Conservation (phyloP, 2,113 vertebrate genomes). For the Oreamnos americanus region DNA sequence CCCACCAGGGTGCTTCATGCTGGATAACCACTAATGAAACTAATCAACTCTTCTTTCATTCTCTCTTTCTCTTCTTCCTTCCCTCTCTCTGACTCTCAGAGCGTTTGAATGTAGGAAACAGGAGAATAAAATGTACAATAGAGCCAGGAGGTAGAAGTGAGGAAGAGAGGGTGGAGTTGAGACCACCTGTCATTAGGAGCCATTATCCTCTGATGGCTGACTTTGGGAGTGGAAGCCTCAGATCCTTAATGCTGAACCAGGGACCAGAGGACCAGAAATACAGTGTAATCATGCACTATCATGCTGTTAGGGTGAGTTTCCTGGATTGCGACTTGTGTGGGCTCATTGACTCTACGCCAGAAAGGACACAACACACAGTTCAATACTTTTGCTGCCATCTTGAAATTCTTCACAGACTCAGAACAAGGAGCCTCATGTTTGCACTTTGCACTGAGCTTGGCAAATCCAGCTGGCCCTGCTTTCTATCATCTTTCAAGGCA, state of each 20-base stretch:
- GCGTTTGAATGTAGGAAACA: not conserved
- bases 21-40: not conserved
- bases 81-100: not conserved
- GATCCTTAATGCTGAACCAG: not conserved
- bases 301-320: not conserved
- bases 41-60: not conserved
- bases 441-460: not conserved
- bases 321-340: fast-evolving
- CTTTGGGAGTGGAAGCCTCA: not conserved
- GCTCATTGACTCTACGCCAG: not conserved
- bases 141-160: not conserved
- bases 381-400: not conserved
- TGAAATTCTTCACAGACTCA: not conserved
- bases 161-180: not conserved
- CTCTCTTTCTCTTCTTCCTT: too few species aligned
- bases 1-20: not conserved
- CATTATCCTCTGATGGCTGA: not conserved
- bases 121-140: not conserved
- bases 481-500: not conserved
- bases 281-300: not conserved
- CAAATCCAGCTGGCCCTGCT: not conserved
- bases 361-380: not conserved
- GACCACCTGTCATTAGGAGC: not conserved
- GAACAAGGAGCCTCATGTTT: not conserved
- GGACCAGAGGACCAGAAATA: not conserved